Base-by-base conservation (phyloP, 2,888 invertebrate genomes). In the Xylota segnis region DNA sequence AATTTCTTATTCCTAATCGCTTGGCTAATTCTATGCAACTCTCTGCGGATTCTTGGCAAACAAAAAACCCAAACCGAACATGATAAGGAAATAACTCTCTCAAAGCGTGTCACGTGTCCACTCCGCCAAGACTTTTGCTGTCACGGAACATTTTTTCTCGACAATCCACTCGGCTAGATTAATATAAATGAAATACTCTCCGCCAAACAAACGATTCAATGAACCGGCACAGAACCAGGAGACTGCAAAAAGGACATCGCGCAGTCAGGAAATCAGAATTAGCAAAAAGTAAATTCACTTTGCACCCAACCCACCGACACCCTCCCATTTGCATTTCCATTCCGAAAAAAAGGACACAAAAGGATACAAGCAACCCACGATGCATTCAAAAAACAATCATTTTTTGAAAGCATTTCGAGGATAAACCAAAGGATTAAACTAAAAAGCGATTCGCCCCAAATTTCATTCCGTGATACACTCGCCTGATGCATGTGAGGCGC, bases 401-500 rank as follows among this genome's bases (percentile, higher is more conserved):
- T n/a, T 14, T 34, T 37, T 40, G 7, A 10, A 10, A 40, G 4
- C 40, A 14, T 7, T 18, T 52, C 9, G 34, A 68, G 37, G 23
- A 45, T 14, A 34, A 61, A 68, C 52, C 27, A 66, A 86, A 86
- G 65, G 52, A 68, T 72, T 72, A 66, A 81, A 84, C 52, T 65
- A 50, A 81, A 84, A 50, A 71, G 27, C 76, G 59, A 59, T 83
- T 72, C 76, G 72, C 23, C 63, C 77, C 45, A 68, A 83, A 81
- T 81, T 79, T 77, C 65, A 82, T 86, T 72, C 59, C 86, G 86
- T 86, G 86, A 86, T 86, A 72, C 72, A 82, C 72, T 76, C 76
- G n/a, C n/a, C 70, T 72, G 68, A 77, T 76, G 86, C 86, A 86
- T 86, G 86, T 72, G 72, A 82, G 86, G 86, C 81, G 82, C 81